A percentile compares a stretch with the other conserved stretches of the same genome.
Conservation (phyloP, 2,113 vertebrate genomes). For the Saiga tatarica region DNA sequence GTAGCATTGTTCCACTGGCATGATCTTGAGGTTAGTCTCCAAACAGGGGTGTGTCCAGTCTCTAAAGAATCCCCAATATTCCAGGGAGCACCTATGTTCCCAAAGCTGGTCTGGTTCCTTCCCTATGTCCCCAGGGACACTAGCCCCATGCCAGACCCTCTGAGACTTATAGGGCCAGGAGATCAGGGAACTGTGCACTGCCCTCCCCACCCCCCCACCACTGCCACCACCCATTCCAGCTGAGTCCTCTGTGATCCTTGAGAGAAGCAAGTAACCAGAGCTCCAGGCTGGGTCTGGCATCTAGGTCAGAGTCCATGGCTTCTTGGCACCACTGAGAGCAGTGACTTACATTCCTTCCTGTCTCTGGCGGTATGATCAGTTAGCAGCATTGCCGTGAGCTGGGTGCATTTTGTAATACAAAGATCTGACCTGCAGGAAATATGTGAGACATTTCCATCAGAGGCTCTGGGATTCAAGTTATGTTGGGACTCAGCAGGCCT, state of each 20-base stretch:
- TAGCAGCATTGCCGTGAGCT: background rate
- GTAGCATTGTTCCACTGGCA: background rate
- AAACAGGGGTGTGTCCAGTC: background rate
- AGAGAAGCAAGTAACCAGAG: background rate
- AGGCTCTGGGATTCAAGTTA: background rate
- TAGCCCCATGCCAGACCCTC: background rate
- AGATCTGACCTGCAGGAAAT: background rate
- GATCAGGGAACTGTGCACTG: background rate
- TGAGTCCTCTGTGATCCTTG: background rate
- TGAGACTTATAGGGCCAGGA: background rate
- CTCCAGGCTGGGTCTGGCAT: background rate
- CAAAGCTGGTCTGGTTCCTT: background rate
- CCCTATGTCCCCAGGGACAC: background rate
- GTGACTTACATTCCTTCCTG: background rate
- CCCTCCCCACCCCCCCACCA: background rate
- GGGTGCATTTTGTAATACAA: background rate
- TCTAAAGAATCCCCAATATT: background rate
- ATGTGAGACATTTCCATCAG: background rate
- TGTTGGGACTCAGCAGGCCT: background rate
- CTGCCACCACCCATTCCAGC: background rate
- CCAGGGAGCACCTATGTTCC: background rate
- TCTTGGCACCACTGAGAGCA: background rate
- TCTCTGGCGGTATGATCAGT: background rate
- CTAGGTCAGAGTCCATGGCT: background rate
- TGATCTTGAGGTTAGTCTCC: background rate